A percentile compares a stretch with the other conserved stretches of the same genome.
These are phyloP conservation scores for Allygus modestus DNA, from an alignment of 2,888 invertebrate genomes.

Conservation along the genomic window DNA sequence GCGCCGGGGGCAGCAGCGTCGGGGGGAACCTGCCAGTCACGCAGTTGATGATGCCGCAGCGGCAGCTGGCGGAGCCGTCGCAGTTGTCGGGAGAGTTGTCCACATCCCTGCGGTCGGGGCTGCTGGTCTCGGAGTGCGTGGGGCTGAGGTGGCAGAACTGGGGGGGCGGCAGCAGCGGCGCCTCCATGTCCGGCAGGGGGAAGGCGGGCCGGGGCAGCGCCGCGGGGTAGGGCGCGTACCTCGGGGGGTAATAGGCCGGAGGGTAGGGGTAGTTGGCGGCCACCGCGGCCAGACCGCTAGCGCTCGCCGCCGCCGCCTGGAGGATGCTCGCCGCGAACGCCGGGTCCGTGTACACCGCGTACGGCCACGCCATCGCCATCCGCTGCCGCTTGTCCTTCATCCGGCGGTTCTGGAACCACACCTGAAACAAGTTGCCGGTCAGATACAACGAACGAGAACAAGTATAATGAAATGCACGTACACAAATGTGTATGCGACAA, in stretches of 20 bases:
- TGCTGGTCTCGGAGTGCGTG: slow-evolving; percentile 65
- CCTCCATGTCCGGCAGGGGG: slow-evolving; percentile 70
- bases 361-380: slow-evolving; percentile 96
- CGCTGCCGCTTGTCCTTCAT: slow-evolving; percentile 99
- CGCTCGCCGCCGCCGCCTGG: slow-evolving; percentile 90
- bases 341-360: slow-evolving; percentile 96
- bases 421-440: slow-evolving; percentile 78
- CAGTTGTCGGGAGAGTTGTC: slow-evolving; percentile 66
- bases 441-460: not conserved
- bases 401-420: slow-evolving; percentile 98
- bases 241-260: slow-evolving; percentile 67
- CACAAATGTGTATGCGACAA: no score
- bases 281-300: slow-evolving; percentile 76
- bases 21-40: slow-evolving; percentile 72
- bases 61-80: slow-evolving; percentile 73
- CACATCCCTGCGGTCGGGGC: slow-evolving; percentile 53
- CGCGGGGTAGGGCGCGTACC: slow-evolving; percentile 65
- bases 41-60: slow-evolving; percentile 77
- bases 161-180: slow-evolving; percentile 66
- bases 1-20: slow-evolving; percentile 74
- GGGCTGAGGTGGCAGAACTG: slow-evolving; percentile 65
- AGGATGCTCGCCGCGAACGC: slow-evolving; percentile 94
- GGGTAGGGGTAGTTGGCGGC: slow-evolving; percentile 67
- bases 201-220: slow-evolving; percentile 60
- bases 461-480: no score